A percentile compares a stretch with the other conserved stretches of the same genome.
These are phyloP conservation scores for Brachyhypopomus occidentalis DNA, from an alignment of 2,113 vertebrate genomes.

Conservation along the genomic window DNA sequence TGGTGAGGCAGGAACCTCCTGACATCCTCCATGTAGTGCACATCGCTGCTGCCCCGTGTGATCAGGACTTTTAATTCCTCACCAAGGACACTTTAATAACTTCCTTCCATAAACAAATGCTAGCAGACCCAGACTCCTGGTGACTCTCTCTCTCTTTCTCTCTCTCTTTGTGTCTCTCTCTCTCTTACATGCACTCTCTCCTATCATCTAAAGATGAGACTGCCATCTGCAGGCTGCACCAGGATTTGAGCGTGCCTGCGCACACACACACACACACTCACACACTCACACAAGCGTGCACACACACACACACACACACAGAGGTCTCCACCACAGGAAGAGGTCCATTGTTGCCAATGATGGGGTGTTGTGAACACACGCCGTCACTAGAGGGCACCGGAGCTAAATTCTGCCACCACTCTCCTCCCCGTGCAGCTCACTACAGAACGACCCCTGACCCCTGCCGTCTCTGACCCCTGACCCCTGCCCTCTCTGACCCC, in stretches of 20 bases:
- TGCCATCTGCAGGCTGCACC: slow-evolving; percentile 68
- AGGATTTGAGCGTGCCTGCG: not conserved
- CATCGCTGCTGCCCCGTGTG: slow-evolving; percentile 43
- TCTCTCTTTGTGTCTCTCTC: slow-evolving; percentile 40
- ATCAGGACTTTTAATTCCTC: slow-evolving; percentile 62
- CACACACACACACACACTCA: slow-evolving; percentile 28
- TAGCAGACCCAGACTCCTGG: slow-evolving; percentile 47
- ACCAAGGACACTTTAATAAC: slow-evolving; percentile 75
- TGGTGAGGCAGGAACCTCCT: slow-evolving; percentile 25
- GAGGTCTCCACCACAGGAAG: too few species aligned
- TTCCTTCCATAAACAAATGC: slow-evolving; percentile 76
- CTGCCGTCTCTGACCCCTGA: not conserved
- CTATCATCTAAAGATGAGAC: slow-evolving; percentile 56
- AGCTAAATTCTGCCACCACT: not conserved
- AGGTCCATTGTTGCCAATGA: not conserved
- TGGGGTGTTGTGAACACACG: slow-evolving; percentile 18
- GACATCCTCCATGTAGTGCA: slow-evolving; percentile 29
- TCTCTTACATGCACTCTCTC: too few species aligned
- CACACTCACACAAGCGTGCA: not conserved
- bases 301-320: slow-evolving; percentile 19
- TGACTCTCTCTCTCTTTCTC: slow-evolving; percentile 40
- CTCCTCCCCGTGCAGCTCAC: too few species aligned
- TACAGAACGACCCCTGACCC: too few species aligned
- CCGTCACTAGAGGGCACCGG: slow-evolving; percentile 51
- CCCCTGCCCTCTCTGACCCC: not conserved